Evolutionary conservation across 2,888 invertebrate species (phyloP), one percentile per base, ranked within the genome.

Genomic region (Callimorpha dominula): DNA sequence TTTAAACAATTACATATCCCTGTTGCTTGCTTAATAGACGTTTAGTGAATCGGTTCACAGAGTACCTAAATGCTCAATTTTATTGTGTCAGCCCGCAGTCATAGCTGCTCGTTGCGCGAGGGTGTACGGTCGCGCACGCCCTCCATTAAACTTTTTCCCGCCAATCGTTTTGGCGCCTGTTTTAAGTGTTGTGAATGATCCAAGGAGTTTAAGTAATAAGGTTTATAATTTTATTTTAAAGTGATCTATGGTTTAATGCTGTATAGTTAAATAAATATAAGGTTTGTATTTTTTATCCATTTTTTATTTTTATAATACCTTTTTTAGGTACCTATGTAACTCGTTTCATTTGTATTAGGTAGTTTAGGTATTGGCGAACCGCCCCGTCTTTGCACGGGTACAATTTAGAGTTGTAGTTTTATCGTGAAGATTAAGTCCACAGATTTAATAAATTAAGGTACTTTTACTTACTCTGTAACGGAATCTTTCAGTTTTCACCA

Each of bases 71-170:
- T 91, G 90, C 86, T 89, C 80, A 80, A 81, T 91, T 92, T 93
- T 91, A 93, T 94, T 93, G 92, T 94, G 93, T 93, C 93, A 91
- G 89, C 83, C 81, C 82, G 82, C 88, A 86, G 87, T 88, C 86
- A 89, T 86, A 88, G 90, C 88, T 85, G 87, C 80, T 82, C 86
- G 92, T 83, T 88, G 90, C 87, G 89, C 87, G 89, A 89, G 90
- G 88, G 89, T 88, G 89, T 86, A 88, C 89, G 89, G 86, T 87
- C 82, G 91, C 87, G 89, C 83, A 85, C 86, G 83, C 80, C 81
- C 85, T 87, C 85, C 83, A 84, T 85, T 80, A 78, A 81, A 81
- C 72, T 74, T 74, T 77, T 85, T 87, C 87, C 86, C 86, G 87
- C 86, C 85, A 81, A 70, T 54, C 65, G 70, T 78, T 88, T 82